Evolutionary conservation across 2,113 vertebrate species (phyloP).

Genomic region (Scalopus aquaticus): DNA sequence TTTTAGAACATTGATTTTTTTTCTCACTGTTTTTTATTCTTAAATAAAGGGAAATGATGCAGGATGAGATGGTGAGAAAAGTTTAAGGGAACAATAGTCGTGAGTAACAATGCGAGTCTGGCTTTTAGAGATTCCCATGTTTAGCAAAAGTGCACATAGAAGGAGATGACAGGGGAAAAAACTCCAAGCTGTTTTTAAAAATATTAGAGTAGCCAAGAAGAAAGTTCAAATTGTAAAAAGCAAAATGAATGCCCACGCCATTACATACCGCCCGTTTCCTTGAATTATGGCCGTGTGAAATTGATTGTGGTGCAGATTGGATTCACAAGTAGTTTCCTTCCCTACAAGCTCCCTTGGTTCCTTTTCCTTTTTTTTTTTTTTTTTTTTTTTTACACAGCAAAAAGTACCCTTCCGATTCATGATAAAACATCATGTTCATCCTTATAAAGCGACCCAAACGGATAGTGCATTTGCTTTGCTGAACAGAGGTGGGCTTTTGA

Average conservation of each 20-base stretch:
- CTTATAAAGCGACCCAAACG: background rate
- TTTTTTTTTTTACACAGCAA: slow-evolving; percentile 42
- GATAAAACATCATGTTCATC: background rate
- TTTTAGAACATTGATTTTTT: slow-evolving; percentile 55
- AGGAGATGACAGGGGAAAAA: slow-evolving; percentile 46
- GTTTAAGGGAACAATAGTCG: slow-evolving; percentile 85
- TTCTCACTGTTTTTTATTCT: slow-evolving; percentile 75
- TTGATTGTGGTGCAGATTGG: slow-evolving; percentile 79
- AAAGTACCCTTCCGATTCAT: background rate
- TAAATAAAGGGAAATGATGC: slow-evolving; percentile 85
- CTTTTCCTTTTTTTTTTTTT: slow-evolving; percentile 62
- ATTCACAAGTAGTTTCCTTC: slow-evolving; percentile 72
- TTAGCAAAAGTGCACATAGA: slow-evolving; percentile 73
- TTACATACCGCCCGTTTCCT: slow-evolving; percentile 75
- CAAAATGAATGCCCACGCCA: slow-evolving; percentile 61
- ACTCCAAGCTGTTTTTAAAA: slow-evolving; percentile 70
- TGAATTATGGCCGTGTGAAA: slow-evolving; percentile 82
- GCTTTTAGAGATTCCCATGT: slow-evolving; percentile 82
- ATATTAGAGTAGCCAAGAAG: slow-evolving; percentile 72
- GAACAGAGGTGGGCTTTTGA: background rate
- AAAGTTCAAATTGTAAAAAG: slow-evolving; percentile 74
- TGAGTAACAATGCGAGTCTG: slow-evolving; percentile 82
- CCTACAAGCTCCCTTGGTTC: slow-evolving; percentile 69
- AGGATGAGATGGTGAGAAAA: slow-evolving; percentile 85
- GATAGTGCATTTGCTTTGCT: background rate